phyloP scores from a whole-genome alignment of 2,113 vertebrate species.

The Malurus alboscapulatus region DNA sequence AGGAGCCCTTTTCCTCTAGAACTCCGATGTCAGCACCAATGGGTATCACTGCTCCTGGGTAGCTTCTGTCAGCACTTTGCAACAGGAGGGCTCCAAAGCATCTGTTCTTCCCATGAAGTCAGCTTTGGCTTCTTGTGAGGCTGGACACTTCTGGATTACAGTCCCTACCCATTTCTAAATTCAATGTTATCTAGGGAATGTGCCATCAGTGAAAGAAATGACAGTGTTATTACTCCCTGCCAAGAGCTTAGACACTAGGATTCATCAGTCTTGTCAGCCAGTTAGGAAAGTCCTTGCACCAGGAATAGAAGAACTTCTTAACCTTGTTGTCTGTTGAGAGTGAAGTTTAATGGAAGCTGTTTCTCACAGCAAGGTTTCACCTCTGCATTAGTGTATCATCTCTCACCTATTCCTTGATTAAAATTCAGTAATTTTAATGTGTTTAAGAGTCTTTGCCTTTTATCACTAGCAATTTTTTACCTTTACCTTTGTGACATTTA shows the following conservation, averaged over 20 bases:
- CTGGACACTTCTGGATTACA: neutral
- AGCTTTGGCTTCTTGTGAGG: neutral
- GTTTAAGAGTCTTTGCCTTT: neutral
- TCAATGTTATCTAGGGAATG: neutral
- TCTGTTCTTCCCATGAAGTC: neutral
- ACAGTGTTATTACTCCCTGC: neutral
- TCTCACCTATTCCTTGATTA: neutral
- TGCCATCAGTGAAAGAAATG: neutral
- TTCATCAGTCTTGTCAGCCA: neutral
- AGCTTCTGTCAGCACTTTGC: neutral
- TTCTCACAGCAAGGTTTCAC: neutral
- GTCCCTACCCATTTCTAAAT: neutral
- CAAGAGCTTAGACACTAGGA: neutral
- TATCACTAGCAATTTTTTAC: neutral
- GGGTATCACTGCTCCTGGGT: neutral
- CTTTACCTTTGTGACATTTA: neutral
- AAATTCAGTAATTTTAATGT: neutral
- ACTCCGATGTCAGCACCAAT: neutral
- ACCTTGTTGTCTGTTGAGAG: neutral
- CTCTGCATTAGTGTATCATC: neutral
- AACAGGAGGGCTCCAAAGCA: neutral
- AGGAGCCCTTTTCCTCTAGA: neutral
- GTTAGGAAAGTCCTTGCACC: neutral
- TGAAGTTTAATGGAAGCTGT: neutral
- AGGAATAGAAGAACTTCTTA: neutral